Percentiles rank a stretch among this genome's conserved stretches.
phyloP scores from a whole-genome alignment of 1,140 invertebrate genomes.

The Eupeodes corollae region DNA sequence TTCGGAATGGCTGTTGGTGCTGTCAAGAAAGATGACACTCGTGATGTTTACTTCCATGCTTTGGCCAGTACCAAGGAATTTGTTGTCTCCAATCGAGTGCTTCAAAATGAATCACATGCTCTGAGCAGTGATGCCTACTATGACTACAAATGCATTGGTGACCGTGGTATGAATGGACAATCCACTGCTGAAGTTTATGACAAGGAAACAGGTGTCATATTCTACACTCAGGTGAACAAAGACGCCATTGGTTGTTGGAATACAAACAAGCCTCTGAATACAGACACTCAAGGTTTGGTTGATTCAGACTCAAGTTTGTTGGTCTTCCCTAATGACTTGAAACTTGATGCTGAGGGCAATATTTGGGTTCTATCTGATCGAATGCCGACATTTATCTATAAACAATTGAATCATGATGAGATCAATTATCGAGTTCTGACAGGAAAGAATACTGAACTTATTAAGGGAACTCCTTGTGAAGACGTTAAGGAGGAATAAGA shows the following conservation, averaged over 20 bases:
- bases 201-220: constrained; percentile 54
- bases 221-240: constrained; percentile 60
- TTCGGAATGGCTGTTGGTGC: constrained; percentile 56
- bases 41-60: constrained; percentile 64
- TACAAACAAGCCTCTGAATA: constrained; percentile 46
- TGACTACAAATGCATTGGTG: constrained; percentile 58
- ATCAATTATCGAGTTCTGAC: constrained; percentile 54
- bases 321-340: constrained; percentile 59
- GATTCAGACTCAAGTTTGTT: constrained; percentile 48
- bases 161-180: constrained; percentile 56
- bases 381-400: constrained; percentile 50
- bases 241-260: constrained; percentile 59
- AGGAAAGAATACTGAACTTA: constrained; percentile 44
- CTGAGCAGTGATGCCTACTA: constrained; percentile 48
- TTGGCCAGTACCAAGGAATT: constrained; percentile 64
- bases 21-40: constrained; percentile 43
- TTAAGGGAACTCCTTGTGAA: constrained; percentile 45
- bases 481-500: no score
- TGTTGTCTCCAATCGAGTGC: constrained; percentile 53
- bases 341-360: constrained; percentile 45
- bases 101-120: constrained; percentile 54
- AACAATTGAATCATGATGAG: constrained; percentile 42
- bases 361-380: constrained; percentile 58
- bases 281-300: constrained; percentile 53
- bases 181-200: constrained; percentile 62